A percentile compares a stretch with the other conserved stretches of the same genome.
These are phyloP conservation scores for Thamnophis elegans DNA, from an alignment of 2,797 vertebrate species.

Conservation along the genomic window DNA sequence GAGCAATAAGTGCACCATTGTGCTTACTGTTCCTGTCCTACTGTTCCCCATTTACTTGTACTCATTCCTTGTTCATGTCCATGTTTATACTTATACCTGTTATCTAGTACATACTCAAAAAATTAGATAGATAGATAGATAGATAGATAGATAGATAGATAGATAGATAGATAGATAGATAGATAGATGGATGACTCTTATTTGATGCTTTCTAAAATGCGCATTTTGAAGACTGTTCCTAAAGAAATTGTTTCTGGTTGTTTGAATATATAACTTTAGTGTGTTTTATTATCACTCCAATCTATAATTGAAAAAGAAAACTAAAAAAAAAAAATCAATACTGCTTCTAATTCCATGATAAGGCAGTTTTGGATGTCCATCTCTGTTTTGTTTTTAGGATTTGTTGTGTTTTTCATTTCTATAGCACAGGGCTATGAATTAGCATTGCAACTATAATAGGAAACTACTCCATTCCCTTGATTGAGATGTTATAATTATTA, in stretches of 20 bases:
- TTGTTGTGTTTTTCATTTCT: neutral
- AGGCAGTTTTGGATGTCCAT: neutral
- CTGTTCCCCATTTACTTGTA: too few relatives aligned
- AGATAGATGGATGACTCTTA: neutral
- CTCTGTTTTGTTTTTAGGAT: neutral
- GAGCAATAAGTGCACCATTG: too few relatives aligned
- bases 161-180: too few relatives aligned
- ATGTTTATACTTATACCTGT: too few relatives aligned
- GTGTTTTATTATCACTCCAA: neutral
- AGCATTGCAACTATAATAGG: neutral
- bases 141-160: too few relatives aligned
- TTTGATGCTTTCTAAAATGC: neutral
- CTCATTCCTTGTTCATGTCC: too few relatives aligned
- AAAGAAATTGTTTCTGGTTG: neutral
- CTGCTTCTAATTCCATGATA: neutral
- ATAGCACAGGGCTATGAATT: neutral
- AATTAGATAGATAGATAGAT: too few relatives aligned
- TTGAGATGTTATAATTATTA: neutral
- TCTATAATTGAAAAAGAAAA: neutral
- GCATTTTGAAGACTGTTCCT: neutral
- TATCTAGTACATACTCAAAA: too few relatives aligned
- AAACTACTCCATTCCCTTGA: neutral
- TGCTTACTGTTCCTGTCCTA: too few relatives aligned
- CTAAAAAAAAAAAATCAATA: neutral
- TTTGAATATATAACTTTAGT: neutral